Evolutionary conservation across 2,888 invertebrate species (phyloP).

Genomic region (Watsonalla binaria): DNA sequence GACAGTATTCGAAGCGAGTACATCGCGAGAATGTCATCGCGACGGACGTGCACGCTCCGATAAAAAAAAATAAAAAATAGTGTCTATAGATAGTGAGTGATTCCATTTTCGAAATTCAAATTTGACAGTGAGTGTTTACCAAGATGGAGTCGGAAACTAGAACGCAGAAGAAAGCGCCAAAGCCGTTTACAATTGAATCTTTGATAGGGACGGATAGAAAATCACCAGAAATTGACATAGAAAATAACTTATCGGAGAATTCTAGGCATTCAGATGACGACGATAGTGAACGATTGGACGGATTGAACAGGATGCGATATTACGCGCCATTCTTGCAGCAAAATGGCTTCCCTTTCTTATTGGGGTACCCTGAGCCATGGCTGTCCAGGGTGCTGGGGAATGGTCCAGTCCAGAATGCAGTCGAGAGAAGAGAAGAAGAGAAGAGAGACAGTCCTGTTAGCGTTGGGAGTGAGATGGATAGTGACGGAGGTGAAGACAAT

Average conservation of each 20-base stretch:
- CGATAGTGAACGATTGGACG: conserved; percentile 51
- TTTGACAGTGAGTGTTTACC: background rate
- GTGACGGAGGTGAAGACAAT: conserved; percentile 64
- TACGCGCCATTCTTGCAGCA: conserved; percentile 68
- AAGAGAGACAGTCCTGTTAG: conserved; percentile 71
- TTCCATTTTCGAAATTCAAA: conserved; percentile 10
- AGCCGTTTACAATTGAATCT: conserved; percentile 81
- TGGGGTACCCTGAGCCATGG: conserved; percentile 72
- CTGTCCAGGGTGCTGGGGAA: conserved; percentile 53
- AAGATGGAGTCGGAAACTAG: conserved; percentile 58
- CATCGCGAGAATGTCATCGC: conserved; percentile 40
- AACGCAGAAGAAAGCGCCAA: conserved; percentile 69
- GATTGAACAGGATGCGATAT: conserved; percentile 65
- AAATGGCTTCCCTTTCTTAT: conserved; percentile 67
- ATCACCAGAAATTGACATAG: conserved; percentile 71
- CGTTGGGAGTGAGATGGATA: conserved; percentile 67
- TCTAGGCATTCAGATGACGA: conserved; percentile 68
- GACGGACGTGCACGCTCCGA: conserved; percentile 42
- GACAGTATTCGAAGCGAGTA: conserved; percentile 37
- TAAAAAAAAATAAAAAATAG: conserved; percentile 1
- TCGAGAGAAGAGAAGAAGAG: conserved; percentile 50
- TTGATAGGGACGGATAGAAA: conserved; percentile 72
- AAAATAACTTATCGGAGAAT: conserved; percentile 59
- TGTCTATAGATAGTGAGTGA: conserved; percentile 1
- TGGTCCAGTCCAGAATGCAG: conserved; percentile 31